A percentile compares a stretch with the other conserved stretches of the same genome.
These are phyloP conservation scores for Pagetopsis macropterus DNA, from an alignment of 2,797 vertebrate genomes.

Conservation along the genomic window DNA sequence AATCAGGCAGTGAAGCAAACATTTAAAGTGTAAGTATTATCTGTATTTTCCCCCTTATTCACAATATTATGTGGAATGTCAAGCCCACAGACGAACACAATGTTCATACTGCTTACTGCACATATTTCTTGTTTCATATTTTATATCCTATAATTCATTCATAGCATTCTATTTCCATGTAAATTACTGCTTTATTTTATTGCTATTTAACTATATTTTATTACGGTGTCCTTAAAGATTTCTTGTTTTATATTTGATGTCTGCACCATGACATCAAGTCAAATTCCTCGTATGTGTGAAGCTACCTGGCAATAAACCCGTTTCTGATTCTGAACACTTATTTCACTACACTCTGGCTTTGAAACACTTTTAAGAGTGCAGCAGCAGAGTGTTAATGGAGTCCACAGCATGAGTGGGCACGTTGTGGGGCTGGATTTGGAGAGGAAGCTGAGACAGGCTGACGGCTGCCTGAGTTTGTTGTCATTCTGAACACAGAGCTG, in stretches of 20 bases:
- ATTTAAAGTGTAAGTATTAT: conserved; percentile 11
- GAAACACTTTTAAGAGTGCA: conserved; percentile 37
- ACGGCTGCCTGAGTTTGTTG: conserved; percentile 74
- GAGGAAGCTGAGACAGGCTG: conserved; percentile 73
- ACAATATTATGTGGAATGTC: conserved; percentile 13
- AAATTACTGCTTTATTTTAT: no score
- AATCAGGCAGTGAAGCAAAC: conserved; percentile 2
- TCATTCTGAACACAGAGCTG: conserved; percentile 82
- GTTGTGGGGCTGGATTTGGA: conserved; percentile 64
- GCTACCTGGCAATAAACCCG: no score
- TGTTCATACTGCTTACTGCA: no score
- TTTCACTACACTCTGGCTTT: conserved; percentile 10
- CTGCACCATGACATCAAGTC: no score
- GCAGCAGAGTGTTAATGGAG: conserved; percentile 58
- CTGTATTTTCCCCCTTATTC: neutral
- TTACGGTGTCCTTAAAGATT: no score
- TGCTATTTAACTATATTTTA: no score
- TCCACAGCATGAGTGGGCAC: conserved; percentile 66
- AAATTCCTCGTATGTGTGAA: no score
- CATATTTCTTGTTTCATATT: no score
- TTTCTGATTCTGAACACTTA: neutral
- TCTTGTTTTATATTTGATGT: no score
- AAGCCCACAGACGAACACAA: neutral
- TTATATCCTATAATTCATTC: no score
- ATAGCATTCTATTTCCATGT: no score